Percentiles rank a stretch among this genome's conserved stretches.
Conservation (phyloP, 2,888 invertebrate species). For the Epirrhoe alternata region DNA sequence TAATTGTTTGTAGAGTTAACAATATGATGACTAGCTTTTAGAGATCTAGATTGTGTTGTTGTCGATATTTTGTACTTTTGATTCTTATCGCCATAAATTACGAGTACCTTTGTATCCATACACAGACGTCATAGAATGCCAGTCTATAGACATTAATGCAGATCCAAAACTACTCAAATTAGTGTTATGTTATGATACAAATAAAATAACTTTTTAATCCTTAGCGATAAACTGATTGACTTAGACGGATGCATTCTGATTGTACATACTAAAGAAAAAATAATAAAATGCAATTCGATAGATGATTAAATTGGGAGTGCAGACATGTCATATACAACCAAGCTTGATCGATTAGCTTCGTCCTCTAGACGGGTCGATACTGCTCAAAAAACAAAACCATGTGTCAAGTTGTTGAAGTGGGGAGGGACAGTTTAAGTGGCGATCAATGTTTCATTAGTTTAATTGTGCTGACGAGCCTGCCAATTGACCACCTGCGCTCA, state of each 20-base stretch:
- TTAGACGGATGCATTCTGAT: neutral
- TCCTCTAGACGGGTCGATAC: slow-evolving; percentile 17
- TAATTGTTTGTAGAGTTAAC: neutral
- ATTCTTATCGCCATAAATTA: no score
- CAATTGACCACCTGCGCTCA: slow-evolving; percentile 45
- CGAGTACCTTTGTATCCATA: no score
- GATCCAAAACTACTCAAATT: neutral
- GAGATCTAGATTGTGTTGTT: neutral
- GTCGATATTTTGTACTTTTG: neutral
- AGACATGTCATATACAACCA: slow-evolving; percentile 10
- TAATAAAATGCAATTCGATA: slow-evolving; percentile 20
- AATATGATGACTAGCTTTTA: neutral
- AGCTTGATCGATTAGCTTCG: slow-evolving; percentile 29
- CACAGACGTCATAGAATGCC: neutral
- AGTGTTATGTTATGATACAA: no score
- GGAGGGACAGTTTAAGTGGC: slow-evolving; percentile 57
- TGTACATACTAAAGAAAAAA: neutral
- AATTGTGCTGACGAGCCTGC: slow-evolving; percentile 51
- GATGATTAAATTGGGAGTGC: slow-evolving; percentile 6
- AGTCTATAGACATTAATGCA: neutral
- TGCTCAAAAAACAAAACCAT: slow-evolving; percentile 30
- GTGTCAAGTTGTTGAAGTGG: slow-evolving; percentile 31
- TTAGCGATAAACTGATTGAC: neutral
- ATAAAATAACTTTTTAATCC: neutral
- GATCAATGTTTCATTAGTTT: slow-evolving; percentile 61